Percentiles rank a stretch among this genome's conserved stretches.
Evolutionary conservation across 2,113 vertebrate species (phyloP).

Genomic region (Lepus timidus): DNA sequence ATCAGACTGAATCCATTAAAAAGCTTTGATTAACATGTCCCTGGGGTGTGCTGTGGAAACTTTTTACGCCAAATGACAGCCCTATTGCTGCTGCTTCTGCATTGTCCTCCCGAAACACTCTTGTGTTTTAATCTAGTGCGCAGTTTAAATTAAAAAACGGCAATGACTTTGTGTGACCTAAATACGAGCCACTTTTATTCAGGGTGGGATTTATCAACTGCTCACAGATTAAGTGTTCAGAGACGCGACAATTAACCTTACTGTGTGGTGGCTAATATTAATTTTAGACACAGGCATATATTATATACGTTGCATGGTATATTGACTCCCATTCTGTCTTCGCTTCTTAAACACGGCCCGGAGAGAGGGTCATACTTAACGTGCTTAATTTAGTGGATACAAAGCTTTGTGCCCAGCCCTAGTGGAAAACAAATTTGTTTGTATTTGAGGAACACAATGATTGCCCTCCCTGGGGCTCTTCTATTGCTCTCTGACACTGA

Average conservation of each 20-base stretch:
- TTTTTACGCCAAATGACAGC: slow-evolving; percentile 87
- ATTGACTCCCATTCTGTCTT: slow-evolving; percentile 74
- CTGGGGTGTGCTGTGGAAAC: slow-evolving; percentile 89
- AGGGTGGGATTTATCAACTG: slow-evolving; percentile 87
- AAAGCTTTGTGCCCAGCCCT: slow-evolving; percentile 80
- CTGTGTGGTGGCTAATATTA: slow-evolving; percentile 86
- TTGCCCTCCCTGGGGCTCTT: slow-evolving; percentile 76
- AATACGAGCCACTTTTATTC: slow-evolving; percentile 86
- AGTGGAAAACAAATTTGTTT: slow-evolving; percentile 86
- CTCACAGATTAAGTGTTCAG: slow-evolving; percentile 87
- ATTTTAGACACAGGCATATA: slow-evolving; percentile 76
- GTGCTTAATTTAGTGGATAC: slow-evolving; percentile 78
- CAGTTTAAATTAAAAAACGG: slow-evolving; percentile 88
- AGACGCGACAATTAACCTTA: slow-evolving; percentile 88
- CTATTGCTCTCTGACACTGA: slow-evolving; percentile 78
- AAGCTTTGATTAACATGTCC: slow-evolving; percentile 90
- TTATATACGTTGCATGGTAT: not conserved
- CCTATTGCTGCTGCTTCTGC: slow-evolving; percentile 85
- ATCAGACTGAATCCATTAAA: slow-evolving; percentile 92
- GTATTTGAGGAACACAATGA: slow-evolving; percentile 81
- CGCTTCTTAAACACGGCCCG: slow-evolving; percentile 62
- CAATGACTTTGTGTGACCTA: slow-evolving; percentile 91
- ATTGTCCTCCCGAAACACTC: slow-evolving; percentile 87
- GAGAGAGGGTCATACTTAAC: slow-evolving; percentile 81
- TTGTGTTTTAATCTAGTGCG: slow-evolving; percentile 88